These are phyloP conservation scores for Mus musculus DNA, from an alignment of 2,113 vertebrate genomes.

Conservation along the genomic window GRCm39 chr11:72783001-72783500, in stretches of 20 bases:
- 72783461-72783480: neutral
- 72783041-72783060: neutral
- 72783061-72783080: neutral
- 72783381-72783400: neutral
- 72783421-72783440: conserved; percentile 1
- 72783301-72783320: neutral
- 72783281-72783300: neutral
- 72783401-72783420: conserved; percentile 3
- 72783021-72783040: neutral
- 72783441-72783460: neutral
- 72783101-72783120: neutral
- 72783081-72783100: neutral
- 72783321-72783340: neutral
- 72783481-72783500: neutral
- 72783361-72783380: conserved; percentile 21
- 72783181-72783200: neutral
- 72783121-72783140: neutral
- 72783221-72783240: neutral
- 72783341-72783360: neutral
- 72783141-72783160: neutral
- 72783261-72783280: neutral
- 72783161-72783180: neutral
- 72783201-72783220: neutral
- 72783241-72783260: neutral
- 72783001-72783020: neutral